Percentiles rank a stretch among this genome's conserved stretches.
Conservation (phyloP, 1,140 invertebrate genomes). For the Platyura marginata region DNA sequence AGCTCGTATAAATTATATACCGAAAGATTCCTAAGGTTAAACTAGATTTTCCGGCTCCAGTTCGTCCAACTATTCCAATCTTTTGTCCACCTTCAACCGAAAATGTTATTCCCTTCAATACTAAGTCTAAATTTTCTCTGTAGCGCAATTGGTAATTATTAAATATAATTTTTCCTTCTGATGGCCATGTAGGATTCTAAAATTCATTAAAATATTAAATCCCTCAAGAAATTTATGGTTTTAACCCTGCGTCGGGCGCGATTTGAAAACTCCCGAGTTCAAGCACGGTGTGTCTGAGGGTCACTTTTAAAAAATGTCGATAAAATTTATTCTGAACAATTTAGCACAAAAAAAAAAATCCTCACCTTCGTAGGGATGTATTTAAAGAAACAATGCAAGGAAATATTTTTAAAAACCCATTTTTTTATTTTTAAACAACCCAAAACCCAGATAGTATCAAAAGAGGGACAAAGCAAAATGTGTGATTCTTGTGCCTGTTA, state of each 20-base stretch:
- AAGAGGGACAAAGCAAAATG: too few species aligned
- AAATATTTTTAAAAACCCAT: too few species aligned
- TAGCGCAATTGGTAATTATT: conserved; percentile 34
- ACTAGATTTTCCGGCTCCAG: neutral
- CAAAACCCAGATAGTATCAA: neutral
- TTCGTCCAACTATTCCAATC: conserved; percentile 1
- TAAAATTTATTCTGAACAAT: too few species aligned
- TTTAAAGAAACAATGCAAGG: too few species aligned
- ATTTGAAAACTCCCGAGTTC: too few species aligned
- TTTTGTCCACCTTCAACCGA: conserved; percentile 33
- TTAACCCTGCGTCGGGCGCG: conserved; percentile 38
- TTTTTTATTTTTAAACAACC: neutral
- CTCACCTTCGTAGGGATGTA: too few species aligned
- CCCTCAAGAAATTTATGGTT: too few species aligned
- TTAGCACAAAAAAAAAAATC: too few species aligned
- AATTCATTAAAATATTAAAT: too few species aligned
- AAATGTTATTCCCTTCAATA: conserved; percentile 32
- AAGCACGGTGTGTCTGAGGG: too few species aligned
- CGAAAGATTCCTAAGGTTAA: conserved; percentile 16
- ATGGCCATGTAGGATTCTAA: neutral
- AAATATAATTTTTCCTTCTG: conserved; percentile 32
- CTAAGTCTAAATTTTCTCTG: conserved; percentile 34
- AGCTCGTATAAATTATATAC: conserved; percentile 55
- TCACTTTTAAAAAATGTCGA: too few species aligned
- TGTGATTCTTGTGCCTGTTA: too few species aligned